Evolutionary conservation across 1,140 invertebrate genomes (phyloP).

Genomic region (Globodera ellingtonae): DNA sequence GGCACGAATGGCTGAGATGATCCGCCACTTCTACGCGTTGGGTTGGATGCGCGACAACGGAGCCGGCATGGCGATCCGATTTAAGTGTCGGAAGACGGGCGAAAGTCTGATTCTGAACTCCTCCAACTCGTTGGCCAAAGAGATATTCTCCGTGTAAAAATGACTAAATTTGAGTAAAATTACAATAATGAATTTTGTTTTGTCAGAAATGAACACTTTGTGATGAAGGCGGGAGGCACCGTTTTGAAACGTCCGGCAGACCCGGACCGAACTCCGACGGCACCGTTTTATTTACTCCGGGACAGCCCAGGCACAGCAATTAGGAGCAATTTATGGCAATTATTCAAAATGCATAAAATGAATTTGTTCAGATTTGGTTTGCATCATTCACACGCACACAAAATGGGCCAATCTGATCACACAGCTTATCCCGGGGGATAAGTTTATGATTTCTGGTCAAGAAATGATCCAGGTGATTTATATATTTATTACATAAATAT

Average conservation of each 20-base stretch:
- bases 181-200: not conserved
- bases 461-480: conserved; percentile 1
- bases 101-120: not conserved
- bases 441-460: not conserved
- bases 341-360: not conserved
- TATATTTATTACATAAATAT: not conserved
- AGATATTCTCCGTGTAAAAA: not conserved
- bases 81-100: not conserved
- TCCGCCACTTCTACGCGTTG: conserved; percentile 3
- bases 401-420: conserved; percentile 12
- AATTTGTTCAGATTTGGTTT: not conserved
- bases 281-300: not conserved
- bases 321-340: not conserved
- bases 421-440: not conserved
- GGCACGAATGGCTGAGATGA: conserved; percentile 5
- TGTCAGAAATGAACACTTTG: not conserved
- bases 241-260: not conserved
- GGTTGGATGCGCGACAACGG: conserved; percentile 2
- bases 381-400: conserved; percentile 11
- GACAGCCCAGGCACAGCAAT: not conserved
- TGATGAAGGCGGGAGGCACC: not conserved
- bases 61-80: not conserved
- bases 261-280: not conserved
- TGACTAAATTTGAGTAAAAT: not conserved
- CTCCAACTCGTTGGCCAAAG: not conserved